These are phyloP conservation scores for Maniola jurtina DNA, from an alignment of 1,140 invertebrate genomes.

Conservation along the genomic window DNA sequence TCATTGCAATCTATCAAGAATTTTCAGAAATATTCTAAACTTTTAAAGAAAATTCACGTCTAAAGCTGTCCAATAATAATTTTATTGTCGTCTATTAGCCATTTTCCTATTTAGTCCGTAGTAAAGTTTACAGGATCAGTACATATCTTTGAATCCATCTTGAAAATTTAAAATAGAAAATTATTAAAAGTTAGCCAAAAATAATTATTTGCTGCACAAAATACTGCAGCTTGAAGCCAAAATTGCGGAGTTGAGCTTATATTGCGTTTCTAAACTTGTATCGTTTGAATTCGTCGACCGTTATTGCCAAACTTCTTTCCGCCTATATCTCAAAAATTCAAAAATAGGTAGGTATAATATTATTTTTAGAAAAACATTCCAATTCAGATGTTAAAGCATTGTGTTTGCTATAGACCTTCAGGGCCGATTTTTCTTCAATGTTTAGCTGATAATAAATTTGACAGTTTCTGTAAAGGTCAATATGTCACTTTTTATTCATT, in stretches of 20 bases:
- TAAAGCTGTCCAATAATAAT: conserved; percentile 1
- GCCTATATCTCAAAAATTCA: conserved; percentile 3
- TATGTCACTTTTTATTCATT: too few relatives aligned
- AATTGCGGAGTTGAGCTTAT: conserved; percentile 10
- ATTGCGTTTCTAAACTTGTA: conserved; percentile 17
- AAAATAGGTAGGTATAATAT: neutral
- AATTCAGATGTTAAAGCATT: neutral
- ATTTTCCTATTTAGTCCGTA: conserved; percentile 40
- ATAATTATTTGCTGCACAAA: conserved; percentile 24
- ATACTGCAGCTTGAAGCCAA: conserved; percentile 24
- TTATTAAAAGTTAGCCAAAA: conserved; percentile 20
- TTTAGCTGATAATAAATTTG: too few relatives aligned
- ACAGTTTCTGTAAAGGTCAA: too few relatives aligned
- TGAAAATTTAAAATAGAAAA: conserved; percentile 26
- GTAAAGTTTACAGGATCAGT: conserved; percentile 39
- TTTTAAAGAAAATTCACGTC: neutral
- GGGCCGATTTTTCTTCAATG: too few relatives aligned
- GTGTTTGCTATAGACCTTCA: too few relatives aligned
- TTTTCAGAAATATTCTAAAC: neutral
- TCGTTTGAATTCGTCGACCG: neutral
- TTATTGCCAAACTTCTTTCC: conserved; percentile 1
- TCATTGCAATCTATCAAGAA: neutral
- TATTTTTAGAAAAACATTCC: conserved; percentile 9
- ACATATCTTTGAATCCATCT: conserved; percentile 50
- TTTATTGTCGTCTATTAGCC: conserved; percentile 19